Percentiles rank a stretch among this genome's conserved stretches.
Evolutionary conservation across 92 coral and sea anemone genomes (phyloP).

Genomic region (Epizoanthus stellaris): DNA sequence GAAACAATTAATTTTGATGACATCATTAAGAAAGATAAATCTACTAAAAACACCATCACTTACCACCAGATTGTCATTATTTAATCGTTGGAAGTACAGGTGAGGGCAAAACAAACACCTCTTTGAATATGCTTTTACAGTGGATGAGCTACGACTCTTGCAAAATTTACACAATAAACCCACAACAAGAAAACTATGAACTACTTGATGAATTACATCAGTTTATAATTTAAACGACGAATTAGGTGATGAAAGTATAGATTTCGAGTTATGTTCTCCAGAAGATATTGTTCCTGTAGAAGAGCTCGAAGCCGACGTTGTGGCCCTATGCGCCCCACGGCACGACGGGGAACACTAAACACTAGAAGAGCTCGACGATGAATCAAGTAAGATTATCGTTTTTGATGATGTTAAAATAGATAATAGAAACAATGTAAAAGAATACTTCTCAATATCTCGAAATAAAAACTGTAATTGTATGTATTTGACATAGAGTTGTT

Average conservation of each 20-base stretch:
- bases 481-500: constrained; percentile 25
- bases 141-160: constrained; percentile 40
- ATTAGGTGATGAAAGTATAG: constrained; percentile 17
- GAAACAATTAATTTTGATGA: not conserved
- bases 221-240: not conserved
- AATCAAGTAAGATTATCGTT: constrained; percentile 16
- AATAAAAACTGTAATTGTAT: constrained; percentile 46
- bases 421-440: constrained; percentile 37
- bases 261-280: not conserved
- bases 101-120: constrained; percentile 30
- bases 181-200: constrained; percentile 47
- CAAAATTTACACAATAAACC: constrained; percentile 31
- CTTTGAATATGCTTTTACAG: constrained; percentile 27
- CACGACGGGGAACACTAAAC: not conserved
- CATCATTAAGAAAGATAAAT: too few relatives aligned
- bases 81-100: constrained; percentile 38
- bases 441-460: constrained; percentile 36
- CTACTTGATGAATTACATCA: constrained; percentile 2
- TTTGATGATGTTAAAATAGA: constrained; percentile 40
- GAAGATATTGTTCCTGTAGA: constrained; percentile 7
- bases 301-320: not conserved
- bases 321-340: not conserved
- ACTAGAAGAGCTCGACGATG: constrained; percentile 37
- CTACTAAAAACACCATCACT: constrained; percentile 13
- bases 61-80: not conserved